Base-by-base conservation (phyloP, 2,888 invertebrate genomes). In the Listrodromus nycthemerus region DNA sequence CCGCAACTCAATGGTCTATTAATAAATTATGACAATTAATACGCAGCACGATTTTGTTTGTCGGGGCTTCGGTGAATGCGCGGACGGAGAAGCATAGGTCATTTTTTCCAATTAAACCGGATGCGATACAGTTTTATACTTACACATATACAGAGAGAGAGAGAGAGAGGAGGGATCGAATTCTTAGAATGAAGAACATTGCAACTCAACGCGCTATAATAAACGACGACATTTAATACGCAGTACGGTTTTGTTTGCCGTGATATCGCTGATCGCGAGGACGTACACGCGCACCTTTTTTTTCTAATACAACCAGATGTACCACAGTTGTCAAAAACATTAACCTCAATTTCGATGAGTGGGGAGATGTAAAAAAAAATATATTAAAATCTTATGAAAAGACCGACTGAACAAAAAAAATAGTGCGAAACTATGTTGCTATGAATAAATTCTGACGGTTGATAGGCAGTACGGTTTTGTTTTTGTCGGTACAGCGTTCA, bases 401-500 rank as follows among this genome's bases (percentile, higher is more conserved):
- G 10, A 10, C 37, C 37, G 37, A 37, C 10, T 10, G 63, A 41
- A 73, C 45, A 45, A 16, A 19, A 16, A 48, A 33, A 30, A 16
- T 16, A n/a, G n/a, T 8, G 21, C 19, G 10, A 21, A 21, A 21
- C 41, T 50, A 58, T 16, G 5, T 66, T 81, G 52, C 74, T 81
- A 81, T 84, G 61, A 81, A 84, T 81, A 84, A 75, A 70, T 81
- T 52, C 75, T 79, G 75, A 81, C 74, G 66, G 75, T 30, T 69
- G 63, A 76, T 61, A 10, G 24, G 48, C 41, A 33, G 66, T 41
- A 19, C 27, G 50, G 52, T 67, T 84, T 65, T 81, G 65, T 69
- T n/a, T n/a, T 50, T 21, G 24, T 10, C 30, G 19, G 33, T 1
- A 1, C 30, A 19, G 30, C 5, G 41, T 7, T 24, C 10, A 55